These are phyloP conservation scores for Ascidia mentula DNA, from an alignment of 23 tunicate genomes.

Conservation along the genomic window DNA sequence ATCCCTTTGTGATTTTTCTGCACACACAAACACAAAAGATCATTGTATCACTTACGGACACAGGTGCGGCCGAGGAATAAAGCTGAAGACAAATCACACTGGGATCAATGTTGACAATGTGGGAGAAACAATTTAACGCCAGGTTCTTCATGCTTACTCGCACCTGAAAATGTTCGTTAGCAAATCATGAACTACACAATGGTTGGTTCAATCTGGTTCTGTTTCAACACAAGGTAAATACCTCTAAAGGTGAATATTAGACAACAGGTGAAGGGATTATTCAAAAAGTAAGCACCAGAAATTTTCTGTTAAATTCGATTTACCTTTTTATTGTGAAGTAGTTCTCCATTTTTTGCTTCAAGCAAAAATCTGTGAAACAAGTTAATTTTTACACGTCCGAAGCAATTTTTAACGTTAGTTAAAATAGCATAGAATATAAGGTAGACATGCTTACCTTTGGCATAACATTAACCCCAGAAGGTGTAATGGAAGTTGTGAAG, in stretches of 20 bases:
- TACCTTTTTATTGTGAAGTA: conserved; percentile 28
- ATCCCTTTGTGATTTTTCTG: too few relatives aligned
- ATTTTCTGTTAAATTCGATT: neutral
- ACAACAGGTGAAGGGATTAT: too few relatives aligned
- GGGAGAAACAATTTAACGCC: conserved; percentile 49
- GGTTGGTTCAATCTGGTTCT: too few relatives aligned
- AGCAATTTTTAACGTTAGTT: too few relatives aligned
- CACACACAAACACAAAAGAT: too few relatives aligned
- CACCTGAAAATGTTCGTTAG: conserved; percentile 27
- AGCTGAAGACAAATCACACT: conserved; percentile 3
- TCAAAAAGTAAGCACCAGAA: too few relatives aligned
- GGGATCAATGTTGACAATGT: conserved; percentile 48
- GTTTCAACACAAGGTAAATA: too few relatives aligned
- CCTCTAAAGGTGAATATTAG: too few relatives aligned
- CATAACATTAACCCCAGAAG: neutral
- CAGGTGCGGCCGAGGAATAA: too few relatives aligned
- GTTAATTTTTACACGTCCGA: neutral
- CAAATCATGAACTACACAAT: too few relatives aligned
- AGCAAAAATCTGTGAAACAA: conserved; percentile 36
- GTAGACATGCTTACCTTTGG: neutral
- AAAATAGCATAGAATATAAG: neutral
- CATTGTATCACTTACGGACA: too few relatives aligned
- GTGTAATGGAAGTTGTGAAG: neutral
- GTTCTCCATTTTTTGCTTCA: neutral
- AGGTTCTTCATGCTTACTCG: conserved; percentile 78